These are phyloP conservation scores for Augochlora pura DNA, from an alignment of 1,140 invertebrate genomes.

Conservation along the genomic window DNA sequence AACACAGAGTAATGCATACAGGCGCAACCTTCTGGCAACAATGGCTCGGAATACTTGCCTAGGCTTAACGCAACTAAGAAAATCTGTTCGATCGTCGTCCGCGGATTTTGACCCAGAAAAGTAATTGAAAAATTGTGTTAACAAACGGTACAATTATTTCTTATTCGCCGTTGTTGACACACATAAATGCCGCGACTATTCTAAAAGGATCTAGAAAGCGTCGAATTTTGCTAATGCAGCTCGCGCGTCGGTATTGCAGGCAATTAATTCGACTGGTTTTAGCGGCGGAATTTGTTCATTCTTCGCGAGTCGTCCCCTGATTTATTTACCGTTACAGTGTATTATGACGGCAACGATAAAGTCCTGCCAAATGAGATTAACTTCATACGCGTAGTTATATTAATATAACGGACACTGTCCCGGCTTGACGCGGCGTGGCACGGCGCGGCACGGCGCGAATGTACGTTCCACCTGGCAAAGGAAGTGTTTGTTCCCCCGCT, in stretches of 20 bases:
- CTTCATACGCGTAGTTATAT: slow-evolving; percentile 31
- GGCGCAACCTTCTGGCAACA: background rate
- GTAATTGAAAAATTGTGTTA: background rate
- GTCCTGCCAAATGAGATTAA: slow-evolving; percentile 39
- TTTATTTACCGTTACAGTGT: slow-evolving; percentile 45
- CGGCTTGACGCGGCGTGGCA: no score
- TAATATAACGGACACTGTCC: slow-evolving; percentile 40
- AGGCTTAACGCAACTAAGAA: background rate
- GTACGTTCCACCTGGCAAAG: slow-evolving; percentile 14
- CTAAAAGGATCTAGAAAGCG: background rate
- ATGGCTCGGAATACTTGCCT: background rate
- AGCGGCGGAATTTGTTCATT: background rate
- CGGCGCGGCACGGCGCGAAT: background rate
- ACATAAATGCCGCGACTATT: background rate
- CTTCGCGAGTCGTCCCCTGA: slow-evolving; percentile 7
- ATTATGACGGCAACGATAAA: slow-evolving; percentile 48
- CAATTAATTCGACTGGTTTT: background rate
- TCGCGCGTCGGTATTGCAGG: background rate
- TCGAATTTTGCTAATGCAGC: background rate
- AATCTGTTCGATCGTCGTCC: background rate
- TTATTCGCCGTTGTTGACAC: background rate
- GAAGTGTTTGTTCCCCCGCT: slow-evolving; percentile 29
- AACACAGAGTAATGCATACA: background rate
- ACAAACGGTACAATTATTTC: no score
- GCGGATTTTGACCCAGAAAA: background rate